phyloP scores from a whole-genome alignment of 1,140 invertebrate species.

The Heliothis subflexa region DNA sequence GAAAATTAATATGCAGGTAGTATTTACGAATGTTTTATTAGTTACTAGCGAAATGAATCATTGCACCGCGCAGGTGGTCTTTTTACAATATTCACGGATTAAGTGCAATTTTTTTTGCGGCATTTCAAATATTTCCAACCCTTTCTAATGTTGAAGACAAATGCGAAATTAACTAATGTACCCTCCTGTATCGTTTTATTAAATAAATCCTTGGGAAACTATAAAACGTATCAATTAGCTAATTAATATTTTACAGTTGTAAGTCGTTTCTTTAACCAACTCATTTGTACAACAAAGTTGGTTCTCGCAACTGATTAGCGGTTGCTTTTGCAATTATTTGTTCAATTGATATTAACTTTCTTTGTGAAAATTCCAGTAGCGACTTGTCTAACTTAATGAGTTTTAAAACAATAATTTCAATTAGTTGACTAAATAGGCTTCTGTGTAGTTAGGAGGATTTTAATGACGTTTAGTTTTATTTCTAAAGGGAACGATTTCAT shows the following conservation, averaged over 20 bases:
- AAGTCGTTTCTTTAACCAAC: neutral
- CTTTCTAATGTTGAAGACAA: too few species aligned
- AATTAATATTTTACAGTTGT: neutral
- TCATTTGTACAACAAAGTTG: conserved; percentile 5
- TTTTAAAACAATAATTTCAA: conserved; percentile 4
- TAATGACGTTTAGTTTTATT: neutral
- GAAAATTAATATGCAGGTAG: neutral
- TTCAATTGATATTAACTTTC: neutral
- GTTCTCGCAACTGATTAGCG: neutral
- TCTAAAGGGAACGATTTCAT: neutral
- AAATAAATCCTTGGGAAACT: neutral
- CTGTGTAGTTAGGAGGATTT: neutral
- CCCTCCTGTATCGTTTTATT: neutral
- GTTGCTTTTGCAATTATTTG: conserved; percentile 3
- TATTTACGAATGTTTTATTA: neutral
- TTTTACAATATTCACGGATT: too few species aligned
- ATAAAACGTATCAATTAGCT: neutral
- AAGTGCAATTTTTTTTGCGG: too few species aligned
- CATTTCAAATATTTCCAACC: too few species aligned
- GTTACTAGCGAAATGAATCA: conserved; percentile 5
- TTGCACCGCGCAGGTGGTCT: neutral
- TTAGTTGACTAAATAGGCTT: neutral
- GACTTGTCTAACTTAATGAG: neutral
- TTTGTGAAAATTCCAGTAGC: neutral
- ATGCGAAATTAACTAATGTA: neutral